Evolutionary conservation across 23 tunicate genomes (phyloP).

Genomic region (Ascidia mentula): DNA sequence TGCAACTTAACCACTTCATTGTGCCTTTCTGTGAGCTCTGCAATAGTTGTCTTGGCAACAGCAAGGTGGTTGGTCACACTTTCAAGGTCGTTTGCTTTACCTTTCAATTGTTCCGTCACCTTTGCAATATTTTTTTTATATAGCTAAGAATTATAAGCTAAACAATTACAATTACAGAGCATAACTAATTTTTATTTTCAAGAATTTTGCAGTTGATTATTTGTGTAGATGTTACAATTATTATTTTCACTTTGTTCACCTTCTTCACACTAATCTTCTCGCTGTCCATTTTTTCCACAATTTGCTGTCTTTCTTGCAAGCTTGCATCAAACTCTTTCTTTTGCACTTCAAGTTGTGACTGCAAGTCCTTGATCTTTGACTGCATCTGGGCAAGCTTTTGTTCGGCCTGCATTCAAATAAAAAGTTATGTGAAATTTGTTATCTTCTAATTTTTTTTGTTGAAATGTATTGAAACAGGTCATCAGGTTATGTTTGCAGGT

Average conservation of each 20-base stretch:
- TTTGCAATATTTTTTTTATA: no score
- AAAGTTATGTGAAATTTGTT: no score
- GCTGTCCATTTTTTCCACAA: constrained; percentile 20
- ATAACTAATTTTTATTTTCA: no score
- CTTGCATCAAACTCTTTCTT: background rate
- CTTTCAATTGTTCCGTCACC: constrained; percentile 45
- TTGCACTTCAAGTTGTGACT: constrained; percentile 34
- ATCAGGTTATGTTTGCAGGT: no score
- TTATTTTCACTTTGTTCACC: no score
- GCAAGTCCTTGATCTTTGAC: constrained; percentile 48
- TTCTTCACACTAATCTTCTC: constrained; percentile 13
- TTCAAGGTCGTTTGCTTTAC: constrained; percentile 47
- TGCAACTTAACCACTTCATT: constrained; percentile 26
- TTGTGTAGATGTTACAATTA: no score
- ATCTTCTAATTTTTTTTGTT: no score
- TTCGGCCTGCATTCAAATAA: constrained; percentile 46
- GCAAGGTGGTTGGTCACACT: constrained; percentile 27
- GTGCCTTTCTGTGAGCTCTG: constrained; percentile 25
- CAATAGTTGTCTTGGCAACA: constrained; percentile 15
- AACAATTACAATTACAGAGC: no score
- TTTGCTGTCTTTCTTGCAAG: constrained; percentile 14
- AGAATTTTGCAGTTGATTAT: no score
- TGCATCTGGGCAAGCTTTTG: constrained; percentile 76
- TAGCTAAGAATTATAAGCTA: no score
- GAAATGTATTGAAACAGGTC: no score